Evolutionary conservation across 2,797 vertebrate species (phyloP), one percentile per base, ranked within the genome.

Genomic region (Oceanodroma leucorhoa): DNA sequence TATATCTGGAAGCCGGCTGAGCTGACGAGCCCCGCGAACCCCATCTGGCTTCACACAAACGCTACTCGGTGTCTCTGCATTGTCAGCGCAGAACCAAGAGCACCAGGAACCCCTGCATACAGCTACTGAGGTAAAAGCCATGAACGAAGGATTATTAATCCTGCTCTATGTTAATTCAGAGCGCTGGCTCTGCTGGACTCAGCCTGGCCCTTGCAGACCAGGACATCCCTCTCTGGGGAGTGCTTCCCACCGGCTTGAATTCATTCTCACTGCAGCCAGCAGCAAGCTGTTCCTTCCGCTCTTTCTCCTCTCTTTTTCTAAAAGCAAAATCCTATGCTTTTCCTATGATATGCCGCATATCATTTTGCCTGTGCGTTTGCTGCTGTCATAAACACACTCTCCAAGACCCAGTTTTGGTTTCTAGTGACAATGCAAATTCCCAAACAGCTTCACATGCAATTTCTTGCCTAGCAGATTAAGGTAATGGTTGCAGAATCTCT

Each of bases 51-150:
- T 80, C 75, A 48, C 53, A 55, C 45, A 70, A 83, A 36, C 2
- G 2, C 48, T 73, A 3, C 45, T 38, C 36, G 50, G 61, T 60
- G 54, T 26, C 11, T 60, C 57, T 0, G 0, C 1, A 0, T 2
- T 64, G 64, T n/a, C 61, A 53, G 9, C 0, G 2, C 29, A 60
- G n/a, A 70, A 57, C 7, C 1, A 19, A 51, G 55, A 54, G 43
- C 34, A 51, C 6, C 29, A 57, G 45, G 41, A 89, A 51, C 3
- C 20, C 30, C 73, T 48, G 32, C 10, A 22, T 4, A 17, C 21
- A 34, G 29, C 17, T 41, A 60, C 38, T 16, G 34, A 41, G 20
- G 32, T 32, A 77, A 64, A 71, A 87, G 32, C 9, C 73, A 36
- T 1, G 21, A 82, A 41, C 0, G 0, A 16, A 69, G 65, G 48